Evolutionary conservation across 1,140 invertebrate species (phyloP).

Genomic region (Drosophila pseudoobscura): DNA sequence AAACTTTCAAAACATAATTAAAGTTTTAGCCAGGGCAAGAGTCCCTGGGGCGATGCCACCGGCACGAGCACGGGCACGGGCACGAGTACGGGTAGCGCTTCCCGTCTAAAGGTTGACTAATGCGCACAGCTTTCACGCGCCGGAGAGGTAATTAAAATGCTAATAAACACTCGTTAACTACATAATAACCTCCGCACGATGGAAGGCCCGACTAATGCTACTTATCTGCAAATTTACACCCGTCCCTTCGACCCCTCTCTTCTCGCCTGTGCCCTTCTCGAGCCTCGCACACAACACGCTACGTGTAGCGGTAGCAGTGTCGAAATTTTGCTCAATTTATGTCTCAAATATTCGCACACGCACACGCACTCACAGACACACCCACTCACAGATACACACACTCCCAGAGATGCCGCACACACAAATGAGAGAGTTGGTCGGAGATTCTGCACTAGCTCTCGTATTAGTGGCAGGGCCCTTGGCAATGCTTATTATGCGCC

Average conservation of each 20-base stretch:
- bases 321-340: conserved; percentile 72
- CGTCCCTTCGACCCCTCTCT: conserved; percentile 28
- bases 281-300: conserved; percentile 1
- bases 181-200: conserved; percentile 67
- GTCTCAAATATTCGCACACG: conserved; percentile 69
- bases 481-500: conserved; percentile 68
- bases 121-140: conserved; percentile 76
- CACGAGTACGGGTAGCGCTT: not conserved
- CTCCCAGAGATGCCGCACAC: not conserved
- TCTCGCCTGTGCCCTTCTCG: conserved; percentile 11
- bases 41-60: conserved; percentile 25
- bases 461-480: not conserved
- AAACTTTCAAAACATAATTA: conserved; percentile 79
- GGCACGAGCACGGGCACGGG: conserved; percentile 2
- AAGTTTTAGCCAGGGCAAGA: conserved; percentile 56
- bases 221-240: conserved; percentile 81
- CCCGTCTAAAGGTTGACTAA: conserved; percentile 66
- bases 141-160: conserved; percentile 80
- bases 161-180: conserved; percentile 81
- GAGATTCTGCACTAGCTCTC: conserved; percentile 6
- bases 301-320: conserved; percentile 50
- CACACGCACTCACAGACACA: conserved; percentile 30
- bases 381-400: conserved; percentile 17
- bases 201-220: conserved; percentile 70
- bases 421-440: conserved; percentile 5